These are phyloP conservation scores for Cephus spinipes DNA, from an alignment of 2,888 invertebrate genomes.

Conservation along the genomic window DNA sequence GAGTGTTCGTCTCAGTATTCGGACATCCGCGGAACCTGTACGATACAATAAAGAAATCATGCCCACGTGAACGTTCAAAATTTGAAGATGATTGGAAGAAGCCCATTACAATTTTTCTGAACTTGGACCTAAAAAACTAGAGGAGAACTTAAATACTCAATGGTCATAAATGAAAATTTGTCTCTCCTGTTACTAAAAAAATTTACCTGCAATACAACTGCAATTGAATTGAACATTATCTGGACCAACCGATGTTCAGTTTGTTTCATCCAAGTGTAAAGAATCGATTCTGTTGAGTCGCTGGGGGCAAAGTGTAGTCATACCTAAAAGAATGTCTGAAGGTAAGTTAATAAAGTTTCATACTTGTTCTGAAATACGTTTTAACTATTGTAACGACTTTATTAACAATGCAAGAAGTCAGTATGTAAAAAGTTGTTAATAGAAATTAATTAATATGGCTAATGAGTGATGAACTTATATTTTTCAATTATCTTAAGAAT, in stretches of 20 bases:
- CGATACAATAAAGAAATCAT: slow-evolving; percentile 5
- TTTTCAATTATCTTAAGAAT: too few species aligned
- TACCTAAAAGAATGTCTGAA: background rate
- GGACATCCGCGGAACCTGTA: slow-evolving; percentile 22
- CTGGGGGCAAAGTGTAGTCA: background rate
- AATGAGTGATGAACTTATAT: too few species aligned
- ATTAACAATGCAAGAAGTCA: too few species aligned
- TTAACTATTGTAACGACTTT: too few species aligned
- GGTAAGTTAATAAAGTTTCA: background rate
- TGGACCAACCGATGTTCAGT: background rate
- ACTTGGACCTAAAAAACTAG: background rate
- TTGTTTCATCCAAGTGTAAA: background rate
- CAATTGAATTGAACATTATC: background rate
- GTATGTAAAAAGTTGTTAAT: too few species aligned
- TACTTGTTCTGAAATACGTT: background rate
- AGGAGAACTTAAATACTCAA: background rate
- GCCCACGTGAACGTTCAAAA: background rate
- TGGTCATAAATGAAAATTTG: background rate
- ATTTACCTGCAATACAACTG: too few species aligned
- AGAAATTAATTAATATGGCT: too few species aligned
- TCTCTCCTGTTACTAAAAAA: background rate
- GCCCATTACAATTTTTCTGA: background rate
- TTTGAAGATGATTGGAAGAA: background rate
- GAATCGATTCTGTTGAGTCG: background rate
- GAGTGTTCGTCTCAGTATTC: slow-evolving; percentile 36